These are phyloP conservation scores for Lutjanus argentimaculatus DNA, from an alignment of 2,797 vertebrate species.

Conservation along the genomic window DNA sequence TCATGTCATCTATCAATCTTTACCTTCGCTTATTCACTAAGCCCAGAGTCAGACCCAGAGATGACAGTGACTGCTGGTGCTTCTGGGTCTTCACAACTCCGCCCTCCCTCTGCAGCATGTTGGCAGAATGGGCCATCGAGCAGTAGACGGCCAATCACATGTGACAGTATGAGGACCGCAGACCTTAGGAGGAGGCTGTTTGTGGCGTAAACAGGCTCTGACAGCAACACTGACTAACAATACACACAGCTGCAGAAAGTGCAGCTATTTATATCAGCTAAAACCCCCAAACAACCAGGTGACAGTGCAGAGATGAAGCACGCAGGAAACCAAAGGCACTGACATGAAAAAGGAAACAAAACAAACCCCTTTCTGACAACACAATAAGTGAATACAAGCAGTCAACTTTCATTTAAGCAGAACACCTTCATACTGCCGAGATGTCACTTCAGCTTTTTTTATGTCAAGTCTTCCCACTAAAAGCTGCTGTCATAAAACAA, in stretches of 20 bases:
- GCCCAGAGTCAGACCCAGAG: slow-evolving; percentile 68
- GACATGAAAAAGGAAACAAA: slow-evolving; percentile 68
- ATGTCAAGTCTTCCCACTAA: slow-evolving; percentile 19
- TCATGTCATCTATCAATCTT: slow-evolving; percentile 85
- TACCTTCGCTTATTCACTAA: slow-evolving; percentile 71
- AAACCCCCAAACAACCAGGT: slow-evolving; percentile 67
- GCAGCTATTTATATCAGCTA: slow-evolving; percentile 81
- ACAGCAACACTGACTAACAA: slow-evolving; percentile 83
- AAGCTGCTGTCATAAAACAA: slow-evolving; percentile 62
- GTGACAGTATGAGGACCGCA: slow-evolving; percentile 85
- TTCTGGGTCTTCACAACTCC: slow-evolving; percentile 57
- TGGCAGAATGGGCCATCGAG: slow-evolving; percentile 75
- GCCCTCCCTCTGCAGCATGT: slow-evolving; percentile 60
- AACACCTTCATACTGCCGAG: slow-evolving; percentile 47
- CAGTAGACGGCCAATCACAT: slow-evolving; percentile 75
- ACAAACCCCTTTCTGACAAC: slow-evolving; percentile 71
- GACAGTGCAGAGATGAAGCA: slow-evolving; percentile 74
- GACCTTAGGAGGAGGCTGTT: slow-evolving; percentile 79
- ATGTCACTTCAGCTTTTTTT: slow-evolving; percentile 49
- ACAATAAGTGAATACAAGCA: slow-evolving; percentile 59
- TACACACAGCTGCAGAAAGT: slow-evolving; percentile 74
- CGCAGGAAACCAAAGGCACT: slow-evolving; percentile 57
- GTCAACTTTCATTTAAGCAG: slow-evolving; percentile 59
- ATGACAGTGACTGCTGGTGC: slow-evolving; percentile 74
- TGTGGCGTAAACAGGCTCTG: slow-evolving; percentile 82